Evolutionary conservation across 2,797 vertebrate genomes (phyloP).

Genomic region (Carduelis carduelis): DNA sequence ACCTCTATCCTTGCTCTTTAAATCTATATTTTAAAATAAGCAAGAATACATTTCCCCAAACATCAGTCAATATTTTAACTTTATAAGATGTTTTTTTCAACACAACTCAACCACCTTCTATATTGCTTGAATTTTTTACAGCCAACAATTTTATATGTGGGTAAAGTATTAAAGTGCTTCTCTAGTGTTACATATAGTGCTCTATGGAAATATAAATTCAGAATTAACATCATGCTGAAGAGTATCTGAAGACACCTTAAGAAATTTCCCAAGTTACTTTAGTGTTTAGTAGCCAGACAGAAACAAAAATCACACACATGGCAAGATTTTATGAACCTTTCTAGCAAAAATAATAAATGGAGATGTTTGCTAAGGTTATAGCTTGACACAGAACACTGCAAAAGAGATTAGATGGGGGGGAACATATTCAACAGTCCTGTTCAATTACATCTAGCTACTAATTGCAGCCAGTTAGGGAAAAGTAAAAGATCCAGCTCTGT

Average conservation of each 20-base stretch:
- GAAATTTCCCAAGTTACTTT: conserved; percentile 57
- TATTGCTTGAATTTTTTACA: conserved; percentile 38
- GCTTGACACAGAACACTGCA: conserved; percentile 8
- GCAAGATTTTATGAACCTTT: conserved; percentile 44
- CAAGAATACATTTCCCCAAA: neutral
- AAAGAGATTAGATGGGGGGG: neutral
- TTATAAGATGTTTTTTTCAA: neutral
- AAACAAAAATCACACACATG: conserved; percentile 40
- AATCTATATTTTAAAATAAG: neutral
- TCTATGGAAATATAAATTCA: conserved; percentile 57
- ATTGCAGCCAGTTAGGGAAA: neutral
- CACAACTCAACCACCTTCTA: neutral
- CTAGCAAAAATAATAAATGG: conserved; percentile 52
- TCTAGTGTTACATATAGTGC: neutral
- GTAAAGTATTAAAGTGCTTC: conserved; percentile 38
- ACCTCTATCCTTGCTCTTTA: neutral
- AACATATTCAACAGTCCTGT: neutral
- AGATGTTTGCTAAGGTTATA: conserved; percentile 3
- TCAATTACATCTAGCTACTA: neutral
- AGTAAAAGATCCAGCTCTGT: conserved; percentile 4
- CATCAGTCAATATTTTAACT: neutral
- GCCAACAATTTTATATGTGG: conserved; percentile 19
- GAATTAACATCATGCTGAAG: conserved; percentile 59
- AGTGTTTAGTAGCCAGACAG: conserved; percentile 33
- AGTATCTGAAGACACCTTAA: conserved; percentile 64